A percentile compares a stretch with the other conserved stretches of the same genome.
These are phyloP conservation scores for Aphelinus certus DNA, from an alignment of 1,140 invertebrate genomes.

Conservation along the genomic window DNA sequence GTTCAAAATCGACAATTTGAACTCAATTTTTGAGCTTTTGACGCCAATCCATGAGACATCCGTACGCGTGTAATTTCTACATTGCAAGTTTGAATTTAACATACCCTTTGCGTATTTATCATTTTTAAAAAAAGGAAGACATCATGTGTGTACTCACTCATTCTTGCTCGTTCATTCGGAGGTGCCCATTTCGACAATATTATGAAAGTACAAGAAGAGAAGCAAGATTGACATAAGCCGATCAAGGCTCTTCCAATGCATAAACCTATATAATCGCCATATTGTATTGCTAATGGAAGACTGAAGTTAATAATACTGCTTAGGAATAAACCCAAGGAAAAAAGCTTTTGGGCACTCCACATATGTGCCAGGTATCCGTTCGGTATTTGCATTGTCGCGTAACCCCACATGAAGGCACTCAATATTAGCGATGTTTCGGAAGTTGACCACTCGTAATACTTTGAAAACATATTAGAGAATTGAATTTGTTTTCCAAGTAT, in stretches of 20 bases:
- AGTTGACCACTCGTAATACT: conserved; percentile 69
- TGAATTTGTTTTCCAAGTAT: no score
- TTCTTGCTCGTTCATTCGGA: conserved; percentile 55
- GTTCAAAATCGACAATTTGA: no score
- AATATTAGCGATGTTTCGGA: conserved; percentile 69
- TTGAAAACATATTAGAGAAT: conserved; percentile 2
- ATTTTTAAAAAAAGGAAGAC: no score
- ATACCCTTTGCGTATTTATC: no score
- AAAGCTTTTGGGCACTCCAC: conserved; percentile 69
- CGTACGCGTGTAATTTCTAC: no score
- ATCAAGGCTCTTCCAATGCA: conserved; percentile 70
- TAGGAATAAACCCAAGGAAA: conserved; percentile 69
- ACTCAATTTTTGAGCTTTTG: no score
- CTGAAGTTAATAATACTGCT: conserved; percentile 68
- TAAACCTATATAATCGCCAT: conserved; percentile 62
- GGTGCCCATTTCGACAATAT: conserved; percentile 73
- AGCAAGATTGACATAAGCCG: conserved; percentile 72
- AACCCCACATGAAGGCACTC: conserved; percentile 78
- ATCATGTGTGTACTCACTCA: conserved; percentile 48
- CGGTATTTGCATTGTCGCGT: conserved; percentile 70
- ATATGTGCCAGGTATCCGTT: conserved; percentile 67
- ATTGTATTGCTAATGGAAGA: conserved; percentile 50
- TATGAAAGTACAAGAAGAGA: conserved; percentile 72
- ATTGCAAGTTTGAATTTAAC: no score
- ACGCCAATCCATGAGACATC: no score